Conservation (phyloP, 2,113 vertebrate species). For the Jacana jacana region DNA sequence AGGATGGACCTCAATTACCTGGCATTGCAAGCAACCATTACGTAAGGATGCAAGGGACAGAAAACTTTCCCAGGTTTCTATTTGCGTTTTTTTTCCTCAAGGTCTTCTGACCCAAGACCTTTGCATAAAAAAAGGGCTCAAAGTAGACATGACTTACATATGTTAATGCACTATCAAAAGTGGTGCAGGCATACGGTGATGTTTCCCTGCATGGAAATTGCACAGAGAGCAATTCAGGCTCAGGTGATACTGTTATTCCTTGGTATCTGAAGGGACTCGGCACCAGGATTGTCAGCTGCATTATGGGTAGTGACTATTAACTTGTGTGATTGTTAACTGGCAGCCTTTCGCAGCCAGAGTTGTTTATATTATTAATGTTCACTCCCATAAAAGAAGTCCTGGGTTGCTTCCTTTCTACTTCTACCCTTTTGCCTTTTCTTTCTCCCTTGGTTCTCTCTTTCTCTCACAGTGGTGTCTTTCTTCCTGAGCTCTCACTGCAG, state of each 20-base stretch:
- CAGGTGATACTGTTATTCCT: accelerated
- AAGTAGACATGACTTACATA: accelerated
- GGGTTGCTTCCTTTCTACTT: neutral
- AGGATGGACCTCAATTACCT: neutral
- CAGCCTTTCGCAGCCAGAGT: neutral
- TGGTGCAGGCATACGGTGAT: neutral
- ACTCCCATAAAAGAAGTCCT: neutral
- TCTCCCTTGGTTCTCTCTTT: neutral
- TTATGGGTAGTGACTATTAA: neutral
- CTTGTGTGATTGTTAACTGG: neutral
- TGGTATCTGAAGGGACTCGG: neutral
- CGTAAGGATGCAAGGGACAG: neutral
- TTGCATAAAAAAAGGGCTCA: neutral
- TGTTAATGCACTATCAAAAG: neutral
- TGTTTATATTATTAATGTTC: neutral
- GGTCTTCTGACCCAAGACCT: neutral
- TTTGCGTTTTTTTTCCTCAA: neutral
- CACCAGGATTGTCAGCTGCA: neutral
- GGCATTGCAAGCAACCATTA: neutral
- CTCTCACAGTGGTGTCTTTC: neutral
- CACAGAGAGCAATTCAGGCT: neutral
- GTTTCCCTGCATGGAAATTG: neutral
- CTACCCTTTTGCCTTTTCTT: neutral
- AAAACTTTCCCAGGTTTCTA: neutral
- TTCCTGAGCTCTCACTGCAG: neutral